Evolutionary conservation across 2,888 invertebrate species (phyloP).

Genomic region (Punctoribates punctum): DNA sequence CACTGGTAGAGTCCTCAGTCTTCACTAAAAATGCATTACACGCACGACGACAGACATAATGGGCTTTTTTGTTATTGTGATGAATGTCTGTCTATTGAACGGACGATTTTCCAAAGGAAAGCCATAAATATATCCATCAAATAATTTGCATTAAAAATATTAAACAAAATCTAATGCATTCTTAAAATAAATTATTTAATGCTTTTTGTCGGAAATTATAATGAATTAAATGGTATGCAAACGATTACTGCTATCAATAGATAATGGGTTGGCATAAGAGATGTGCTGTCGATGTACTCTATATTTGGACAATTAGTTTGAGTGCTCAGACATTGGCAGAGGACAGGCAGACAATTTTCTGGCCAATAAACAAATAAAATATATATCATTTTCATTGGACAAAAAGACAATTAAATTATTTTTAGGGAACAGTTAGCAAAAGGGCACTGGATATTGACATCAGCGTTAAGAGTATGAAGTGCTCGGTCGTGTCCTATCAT

Average conservation of each 20-base stretch:
- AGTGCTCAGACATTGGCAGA: constrained; percentile 17
- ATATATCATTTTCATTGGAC: background rate
- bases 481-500: constrained; percentile 12
- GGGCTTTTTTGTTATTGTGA: constrained; percentile 12
- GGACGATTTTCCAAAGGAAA: background rate
- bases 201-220: background rate
- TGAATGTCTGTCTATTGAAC: background rate
- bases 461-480: background rate
- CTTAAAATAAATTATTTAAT: constrained; percentile 16
- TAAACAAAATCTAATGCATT: constrained; percentile 15
- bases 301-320: constrained; percentile 25
- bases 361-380: constrained; percentile 36
- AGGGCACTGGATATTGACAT: constrained; percentile 11
- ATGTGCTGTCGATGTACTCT: background rate
- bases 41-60: constrained; percentile 31
- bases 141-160: constrained; percentile 17
- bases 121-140: constrained; percentile 7
- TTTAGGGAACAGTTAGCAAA: background rate
- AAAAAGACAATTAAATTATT: constrained; percentile 29
- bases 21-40: constrained; percentile 37
- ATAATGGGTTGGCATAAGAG: background rate
- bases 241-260: background rate
- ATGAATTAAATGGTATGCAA: background rate
- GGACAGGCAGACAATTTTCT: constrained; percentile 16
- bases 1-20: background rate